A percentile compares a stretch with the other conserved stretches of the same genome.
phyloP scores from a whole-genome alignment of 2,888 invertebrate genomes.

The Spatulosminthurus flaviceps region DNA sequence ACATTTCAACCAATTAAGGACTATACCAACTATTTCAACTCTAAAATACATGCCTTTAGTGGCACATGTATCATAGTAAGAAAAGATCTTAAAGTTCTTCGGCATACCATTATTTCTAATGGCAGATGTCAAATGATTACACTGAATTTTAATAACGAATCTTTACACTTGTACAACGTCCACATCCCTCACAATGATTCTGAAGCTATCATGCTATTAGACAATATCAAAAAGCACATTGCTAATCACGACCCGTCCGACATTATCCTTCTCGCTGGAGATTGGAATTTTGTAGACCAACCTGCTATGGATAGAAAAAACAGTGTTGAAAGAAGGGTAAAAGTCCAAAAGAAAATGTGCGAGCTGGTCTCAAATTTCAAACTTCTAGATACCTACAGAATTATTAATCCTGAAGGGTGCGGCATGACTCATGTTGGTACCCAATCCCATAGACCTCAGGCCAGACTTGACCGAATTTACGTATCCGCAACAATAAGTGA shows the following conservation, averaged over 20 bases:
- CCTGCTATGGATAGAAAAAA: background rate
- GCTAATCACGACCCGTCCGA: background rate
- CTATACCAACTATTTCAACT: background rate
- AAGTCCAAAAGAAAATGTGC: background rate
- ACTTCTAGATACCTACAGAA: too few species aligned
- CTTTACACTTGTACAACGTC: too few species aligned
- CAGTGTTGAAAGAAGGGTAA: background rate
- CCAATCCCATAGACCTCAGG: too few species aligned
- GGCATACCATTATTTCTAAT: too few species aligned
- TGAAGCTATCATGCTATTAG: background rate
- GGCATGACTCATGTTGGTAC: too few species aligned
- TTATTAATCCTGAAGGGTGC: too few species aligned
- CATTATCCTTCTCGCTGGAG: background rate
- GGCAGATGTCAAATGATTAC: too few species aligned
- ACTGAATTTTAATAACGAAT: too few species aligned
- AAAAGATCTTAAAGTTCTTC: too few species aligned
- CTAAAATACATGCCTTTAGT: background rate
- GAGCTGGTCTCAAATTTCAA: too few species aligned
- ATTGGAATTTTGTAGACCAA: slow-evolving; percentile 9
- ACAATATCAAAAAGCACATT: background rate
- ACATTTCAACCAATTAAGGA: background rate
- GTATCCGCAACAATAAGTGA: too few species aligned
- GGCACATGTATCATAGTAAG: background rate
- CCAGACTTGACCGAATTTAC: too few species aligned
- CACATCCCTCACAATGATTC: background rate